A percentile compares a stretch with the other conserved stretches of the same genome.
phyloP scores from a whole-genome alignment of 2,113 vertebrate genomes.

The Probosciger aterrimus region DNA sequence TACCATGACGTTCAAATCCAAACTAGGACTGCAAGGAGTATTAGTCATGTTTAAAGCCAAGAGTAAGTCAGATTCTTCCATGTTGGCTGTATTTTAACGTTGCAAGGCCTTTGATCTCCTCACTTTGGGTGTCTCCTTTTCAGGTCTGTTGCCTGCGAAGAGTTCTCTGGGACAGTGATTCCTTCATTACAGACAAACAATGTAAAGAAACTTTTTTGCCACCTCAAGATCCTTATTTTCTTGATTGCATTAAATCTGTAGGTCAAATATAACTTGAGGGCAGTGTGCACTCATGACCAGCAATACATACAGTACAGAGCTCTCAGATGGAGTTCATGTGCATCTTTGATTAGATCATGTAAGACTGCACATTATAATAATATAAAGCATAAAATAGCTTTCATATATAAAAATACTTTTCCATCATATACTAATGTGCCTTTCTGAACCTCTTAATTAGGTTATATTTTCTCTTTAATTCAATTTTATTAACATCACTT shows the following conservation, averaged over 20 bases:
- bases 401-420: background rate
- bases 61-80: background rate
- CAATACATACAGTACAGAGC: background rate
- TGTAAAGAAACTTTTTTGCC: background rate
- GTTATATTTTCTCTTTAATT: background rate
- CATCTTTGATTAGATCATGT: background rate
- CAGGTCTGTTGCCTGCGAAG: background rate
- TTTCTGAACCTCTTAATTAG: background rate
- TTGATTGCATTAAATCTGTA: background rate
- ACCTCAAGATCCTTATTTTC: background rate
- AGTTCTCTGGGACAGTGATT: background rate
- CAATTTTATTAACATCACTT: background rate
- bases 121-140: background rate
- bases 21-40: background rate
- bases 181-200: background rate
- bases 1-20: background rate
- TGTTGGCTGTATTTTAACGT: background rate
- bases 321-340: background rate
- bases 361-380: background rate
- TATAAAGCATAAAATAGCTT: background rate
- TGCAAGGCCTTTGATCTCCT: background rate
- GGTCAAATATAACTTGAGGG: background rate
- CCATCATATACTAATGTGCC: background rate
- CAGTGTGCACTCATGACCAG: accelerated
- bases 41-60: background rate